Base-by-base conservation (phyloP, 2,888 invertebrate genomes). In the Asteroscopus sphinx region DNA sequence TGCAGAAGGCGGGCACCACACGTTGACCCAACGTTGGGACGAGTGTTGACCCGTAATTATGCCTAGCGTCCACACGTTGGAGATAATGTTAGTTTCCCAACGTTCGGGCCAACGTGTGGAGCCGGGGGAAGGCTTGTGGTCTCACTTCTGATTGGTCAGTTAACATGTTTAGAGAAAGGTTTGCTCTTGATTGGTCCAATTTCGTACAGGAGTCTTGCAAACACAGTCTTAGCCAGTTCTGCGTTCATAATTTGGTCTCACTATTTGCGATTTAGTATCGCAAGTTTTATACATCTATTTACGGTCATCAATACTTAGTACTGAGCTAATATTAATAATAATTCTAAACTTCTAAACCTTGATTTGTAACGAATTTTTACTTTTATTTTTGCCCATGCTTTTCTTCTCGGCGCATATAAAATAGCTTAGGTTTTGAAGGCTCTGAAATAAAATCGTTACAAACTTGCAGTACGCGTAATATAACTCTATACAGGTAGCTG, bases 131-230 rank as follows among this genome's bases (percentile, higher is more conserved):
- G n/a, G n/a, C n/a, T 48, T 51, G 32, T 69, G 39, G 46, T 13
- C 36, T 40, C 13, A 40, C 11, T 49, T 41, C 40, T 41, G 28
- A 59, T 52, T 40, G 46, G 39, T 39, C 46, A 35, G 5, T 32
- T 21, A 7, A 15, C 15, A 3, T 11, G 7, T 13, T 7, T 15
- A 4, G 9, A 35, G 5, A 37, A 35, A 42, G 26, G 9, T 12
- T 36, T 8, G 9, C 13, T 40, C 25, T 28, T 61, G 36, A 52
- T 56, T 57, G 64, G 49, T 61, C 55, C 15, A 41, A 36, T 40
- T 5, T 3, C 4, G 9, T n/a, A 15, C 12, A 13, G n/a, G n/a
- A 32, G 4, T 30, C 16, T 11, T 9, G 21, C 30, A 36, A 53
- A 42, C 3, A 9, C 42, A 37, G 42, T 61, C 53, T 42, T 21